These are phyloP conservation scores for Diacarnus erythraeanus DNA, from an alignment of 37 sponge, comb jelly and placozoan genomes.

Conservation along the genomic window DNA sequence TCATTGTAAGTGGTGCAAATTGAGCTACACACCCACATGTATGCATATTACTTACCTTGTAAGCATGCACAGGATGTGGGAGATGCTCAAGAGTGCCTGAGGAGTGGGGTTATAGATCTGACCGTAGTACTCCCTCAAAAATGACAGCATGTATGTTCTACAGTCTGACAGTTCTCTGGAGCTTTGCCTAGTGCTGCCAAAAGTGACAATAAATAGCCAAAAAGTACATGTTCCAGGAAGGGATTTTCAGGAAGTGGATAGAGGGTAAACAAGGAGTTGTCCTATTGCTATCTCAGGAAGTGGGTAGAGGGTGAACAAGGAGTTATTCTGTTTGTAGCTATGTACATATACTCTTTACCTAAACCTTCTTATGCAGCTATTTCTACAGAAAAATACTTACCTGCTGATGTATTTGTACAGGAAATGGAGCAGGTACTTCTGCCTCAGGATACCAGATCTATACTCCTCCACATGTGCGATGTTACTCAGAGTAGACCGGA, in stretches of 20 bases:
- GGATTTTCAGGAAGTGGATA: no score
- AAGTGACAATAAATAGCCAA: no score
- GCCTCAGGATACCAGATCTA: conserved; percentile 27
- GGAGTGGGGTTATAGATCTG: conserved; percentile 11
- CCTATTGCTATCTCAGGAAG: no score
- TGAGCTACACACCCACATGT: no score
- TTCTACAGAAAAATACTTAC: no score
- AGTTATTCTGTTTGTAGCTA: no score
- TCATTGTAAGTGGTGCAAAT: no score
- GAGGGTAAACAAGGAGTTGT: no score
- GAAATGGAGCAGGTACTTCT: conserved; percentile 69
- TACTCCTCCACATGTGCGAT: conserved; percentile 16
- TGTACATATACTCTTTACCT: no score
- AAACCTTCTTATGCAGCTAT: no score
- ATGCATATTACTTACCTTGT: conserved; percentile 57
- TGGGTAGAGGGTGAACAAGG: no score
- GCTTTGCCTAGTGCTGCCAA: conserved; percentile 42
- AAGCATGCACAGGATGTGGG: conserved; percentile 62
- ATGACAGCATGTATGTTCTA: conserved; percentile 5
- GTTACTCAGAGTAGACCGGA: conserved; percentile 22
- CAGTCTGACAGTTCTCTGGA: conserved; percentile 36
- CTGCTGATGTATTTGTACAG: conserved; percentile 65
- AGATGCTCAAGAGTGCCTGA: conserved; percentile 2
- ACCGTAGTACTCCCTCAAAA: conserved; percentile 39
- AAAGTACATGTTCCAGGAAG: no score